Percentiles rank a stretch among this genome's conserved stretches.
Evolutionary conservation across 2,113 vertebrate genomes (phyloP).

Genomic region (Labeo catla): DNA sequence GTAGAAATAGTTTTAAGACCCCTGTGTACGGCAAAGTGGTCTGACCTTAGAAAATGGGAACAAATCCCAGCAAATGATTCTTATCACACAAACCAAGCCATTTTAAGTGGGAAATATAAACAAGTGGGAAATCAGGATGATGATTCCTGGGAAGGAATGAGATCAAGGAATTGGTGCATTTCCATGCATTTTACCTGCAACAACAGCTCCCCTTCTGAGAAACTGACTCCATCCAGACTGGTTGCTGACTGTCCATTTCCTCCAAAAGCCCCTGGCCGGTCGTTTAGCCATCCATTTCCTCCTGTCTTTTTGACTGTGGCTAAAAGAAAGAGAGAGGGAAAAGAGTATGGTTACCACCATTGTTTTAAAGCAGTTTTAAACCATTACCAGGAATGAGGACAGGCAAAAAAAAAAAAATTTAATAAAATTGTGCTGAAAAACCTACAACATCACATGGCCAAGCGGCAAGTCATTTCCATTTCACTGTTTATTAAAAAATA

Average conservation of each 20-base stretch:
- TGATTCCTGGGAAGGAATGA: not conserved
- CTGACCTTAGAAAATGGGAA: not conserved
- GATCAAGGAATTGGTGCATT: not conserved
- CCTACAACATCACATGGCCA: not conserved
- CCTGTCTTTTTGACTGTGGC: conserved; percentile 67
- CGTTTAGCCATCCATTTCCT: not conserved
- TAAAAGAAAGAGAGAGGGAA: conserved; percentile 56
- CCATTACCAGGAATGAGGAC: not conserved
- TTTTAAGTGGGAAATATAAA: conserved; percentile 13
- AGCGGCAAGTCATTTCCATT: not conserved
- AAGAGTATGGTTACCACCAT: not conserved
- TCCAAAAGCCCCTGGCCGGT: conserved; percentile 49
- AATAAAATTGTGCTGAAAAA: too few species aligned
- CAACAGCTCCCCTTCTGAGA: conserved; percentile 82
- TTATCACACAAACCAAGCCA: not conserved
- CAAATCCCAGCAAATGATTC: not conserved
- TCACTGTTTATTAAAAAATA: too few species aligned
- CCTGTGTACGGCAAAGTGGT: not conserved
- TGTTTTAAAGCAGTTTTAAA: too few species aligned
- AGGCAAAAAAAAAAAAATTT: not conserved
- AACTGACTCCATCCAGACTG: conserved; percentile 65
- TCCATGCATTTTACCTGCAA: conserved; percentile 75
- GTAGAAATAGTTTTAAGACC: not conserved
- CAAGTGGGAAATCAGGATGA: not conserved
- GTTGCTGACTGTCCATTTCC: conserved; percentile 19